Conservation (phyloP, 2,113 vertebrate genomes). For the Meriones unguiculatus region DNA sequence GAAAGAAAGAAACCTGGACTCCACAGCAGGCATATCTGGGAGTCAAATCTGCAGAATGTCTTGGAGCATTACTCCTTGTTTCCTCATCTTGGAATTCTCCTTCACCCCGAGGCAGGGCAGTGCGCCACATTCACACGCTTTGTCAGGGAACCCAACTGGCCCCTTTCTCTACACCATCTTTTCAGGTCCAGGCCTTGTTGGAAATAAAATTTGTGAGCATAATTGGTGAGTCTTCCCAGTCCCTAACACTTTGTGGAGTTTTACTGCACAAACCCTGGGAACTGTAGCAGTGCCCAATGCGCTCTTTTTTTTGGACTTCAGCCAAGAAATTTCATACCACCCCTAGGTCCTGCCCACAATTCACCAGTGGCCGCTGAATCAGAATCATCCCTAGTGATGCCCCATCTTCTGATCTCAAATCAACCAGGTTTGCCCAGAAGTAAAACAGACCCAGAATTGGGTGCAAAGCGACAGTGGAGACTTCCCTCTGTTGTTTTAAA, state of each 20-base stretch:
- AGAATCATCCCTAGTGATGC: background rate
- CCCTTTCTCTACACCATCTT: background rate
- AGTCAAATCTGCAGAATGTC: background rate
- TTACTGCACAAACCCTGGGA: background rate
- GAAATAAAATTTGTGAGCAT: background rate
- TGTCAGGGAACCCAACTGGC: background rate
- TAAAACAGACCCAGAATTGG: background rate
- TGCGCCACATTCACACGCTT: background rate
- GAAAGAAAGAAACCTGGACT: background rate
- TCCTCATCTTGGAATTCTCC: background rate
- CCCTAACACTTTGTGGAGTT: background rate
- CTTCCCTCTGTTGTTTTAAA: background rate
- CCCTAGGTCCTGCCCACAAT: background rate
- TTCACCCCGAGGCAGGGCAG: too few species aligned
- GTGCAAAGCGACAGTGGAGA: background rate
- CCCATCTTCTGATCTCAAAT: background rate
- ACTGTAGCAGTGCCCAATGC: too few species aligned
- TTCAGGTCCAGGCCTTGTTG: background rate
- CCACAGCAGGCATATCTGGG: background rate
- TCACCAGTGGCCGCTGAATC: too few species aligned
- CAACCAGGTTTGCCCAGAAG: background rate
- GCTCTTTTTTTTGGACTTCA: background rate
- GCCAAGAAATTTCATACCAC: background rate
- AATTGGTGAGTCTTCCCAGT: too few species aligned
- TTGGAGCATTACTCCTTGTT: background rate